These are phyloP conservation scores for Leptestheria dahalacensis DNA, from an alignment of 1,140 invertebrate genomes.

Conservation along the genomic window DNA sequence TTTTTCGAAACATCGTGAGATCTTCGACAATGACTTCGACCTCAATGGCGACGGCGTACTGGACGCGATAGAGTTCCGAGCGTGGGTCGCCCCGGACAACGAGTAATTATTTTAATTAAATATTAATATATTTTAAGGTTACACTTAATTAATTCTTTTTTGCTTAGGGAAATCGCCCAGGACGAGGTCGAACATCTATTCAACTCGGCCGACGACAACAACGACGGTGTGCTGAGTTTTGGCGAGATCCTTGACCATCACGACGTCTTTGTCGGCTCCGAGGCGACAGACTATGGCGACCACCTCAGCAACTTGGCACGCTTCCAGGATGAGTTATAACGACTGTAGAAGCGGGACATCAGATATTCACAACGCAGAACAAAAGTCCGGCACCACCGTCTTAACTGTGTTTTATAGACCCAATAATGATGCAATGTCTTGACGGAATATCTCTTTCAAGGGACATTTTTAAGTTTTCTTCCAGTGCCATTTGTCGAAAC, in stretches of 20 bases:
- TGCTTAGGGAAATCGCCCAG: conserved; percentile 56
- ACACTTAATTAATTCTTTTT: not conserved
- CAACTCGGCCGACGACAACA: conserved; percentile 70
- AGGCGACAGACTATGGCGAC: conserved; percentile 89
- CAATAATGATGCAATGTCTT: too few relatives aligned
- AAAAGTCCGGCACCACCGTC: not conserved
- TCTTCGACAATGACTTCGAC: conserved; percentile 37
- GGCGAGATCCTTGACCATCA: conserved; percentile 77
- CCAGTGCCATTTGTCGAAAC: too few relatives aligned
- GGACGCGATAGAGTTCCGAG: conserved; percentile 32
- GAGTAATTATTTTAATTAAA: conserved; percentile 19
- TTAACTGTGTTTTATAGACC: not conserved
- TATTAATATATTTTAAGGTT: not conserved
- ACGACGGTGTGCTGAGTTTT: conserved; percentile 64
- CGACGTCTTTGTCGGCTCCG: conserved; percentile 86
- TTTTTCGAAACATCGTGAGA: conserved; percentile 9
- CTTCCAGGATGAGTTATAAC: conserved; percentile 66
- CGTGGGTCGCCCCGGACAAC: conserved; percentile 39
- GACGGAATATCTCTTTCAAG: too few relatives aligned
- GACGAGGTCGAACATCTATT: conserved; percentile 89
- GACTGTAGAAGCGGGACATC: not conserved
- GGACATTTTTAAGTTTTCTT: too few relatives aligned
- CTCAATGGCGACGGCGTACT: conserved; percentile 35
- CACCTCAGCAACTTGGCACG: conserved; percentile 65
- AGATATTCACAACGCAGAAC: not conserved